Evolutionary conservation across 2,113 vertebrate species (phyloP), one percentile per base, ranked within the genome.

Genomic region (Cyprinodon brontotheroides): DNA sequence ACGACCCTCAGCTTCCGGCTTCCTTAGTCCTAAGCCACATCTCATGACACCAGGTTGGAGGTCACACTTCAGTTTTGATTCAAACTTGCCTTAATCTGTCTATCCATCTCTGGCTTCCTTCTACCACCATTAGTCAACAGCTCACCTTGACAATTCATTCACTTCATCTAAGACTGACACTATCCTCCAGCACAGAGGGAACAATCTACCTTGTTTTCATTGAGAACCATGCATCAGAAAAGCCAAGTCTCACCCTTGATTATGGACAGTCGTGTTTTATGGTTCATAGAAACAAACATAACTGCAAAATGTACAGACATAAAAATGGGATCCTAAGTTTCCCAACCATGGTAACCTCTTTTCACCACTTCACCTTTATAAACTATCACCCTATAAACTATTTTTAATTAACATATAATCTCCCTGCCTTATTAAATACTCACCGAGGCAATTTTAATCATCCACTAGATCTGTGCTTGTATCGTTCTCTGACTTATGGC

Each of bases 381-480:
- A n/a, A 20, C 50, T 57, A 20, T 20, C 50, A n/a, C 17, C 20
- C 17, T 20, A 57, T 20, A 57, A 57, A 57, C 85, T 71, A 67
- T 67, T 57, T 53, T 77, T 87, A 68, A 59, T 66, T 79, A 82
- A 47, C 71, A 61, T 71, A 72, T 86, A 72, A 83, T 78, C 75
- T 61, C 45, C 68, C 66, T 74, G 82, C 89, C 71, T 68, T 79
- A 83, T 79, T 61, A 85, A 88, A 84, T 78, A 72, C 84, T 89
- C 82, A 76, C 80, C 71, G 82, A 61, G 72, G 61, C 78, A 3
- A 53, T 36, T 79, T 89, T 77, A 80, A 80, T 89, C 78, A 82
- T 82, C 74, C 77, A 45, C 61, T 74, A 84, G 65, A 82, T 81
- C 77, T 85, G 62, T 39, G 38, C 70, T 45, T 4, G 53, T 20